Percentiles rank a stretch among this genome's conserved stretches.
phyloP scores from a whole-genome alignment of 1,140 invertebrate genomes.

The Eriosoma lanigerum region DNA sequence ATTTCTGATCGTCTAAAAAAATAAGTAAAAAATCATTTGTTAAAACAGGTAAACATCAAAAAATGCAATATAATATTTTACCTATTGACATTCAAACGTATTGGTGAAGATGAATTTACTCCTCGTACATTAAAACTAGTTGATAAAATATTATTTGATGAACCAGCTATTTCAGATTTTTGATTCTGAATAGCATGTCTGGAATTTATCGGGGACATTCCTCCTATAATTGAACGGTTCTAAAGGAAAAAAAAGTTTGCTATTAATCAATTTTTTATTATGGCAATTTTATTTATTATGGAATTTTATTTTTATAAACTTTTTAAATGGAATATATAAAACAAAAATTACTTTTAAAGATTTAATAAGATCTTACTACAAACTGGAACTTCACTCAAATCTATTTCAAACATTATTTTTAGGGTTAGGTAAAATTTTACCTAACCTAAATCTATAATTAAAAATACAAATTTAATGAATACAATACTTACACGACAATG shows the following conservation, averaged over 20 bases:
- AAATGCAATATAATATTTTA: background rate
- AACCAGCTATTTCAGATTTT: constrained; percentile 51
- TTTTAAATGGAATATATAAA: no score
- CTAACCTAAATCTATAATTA: no score
- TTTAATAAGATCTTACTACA: no score
- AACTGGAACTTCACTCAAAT: no score
- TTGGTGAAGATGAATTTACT: constrained; percentile 48
- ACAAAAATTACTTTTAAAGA: no score
- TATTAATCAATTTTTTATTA: background rate
- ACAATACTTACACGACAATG: constrained; percentile 53
- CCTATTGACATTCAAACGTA: constrained; percentile 47
- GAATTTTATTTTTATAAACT: no score
- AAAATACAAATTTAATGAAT: no score
- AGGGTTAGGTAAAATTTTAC: no score
- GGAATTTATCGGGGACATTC: constrained; percentile 24
- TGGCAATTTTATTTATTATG: no score
- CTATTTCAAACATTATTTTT: no score
- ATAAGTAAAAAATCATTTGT: background rate
- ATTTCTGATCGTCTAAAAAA: constrained; percentile 21
- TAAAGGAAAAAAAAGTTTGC: background rate
- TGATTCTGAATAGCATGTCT: constrained; percentile 28
- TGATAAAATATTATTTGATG: constrained; percentile 50
- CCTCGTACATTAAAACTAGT: constrained; percentile 52
- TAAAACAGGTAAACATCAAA: background rate
- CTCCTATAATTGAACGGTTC: constrained; percentile 30